Evolutionary conservation across 30 jellyfish, hydroid and myxozoan species (phyloP).

Genomic region (Hydra vulgaris): DNA sequence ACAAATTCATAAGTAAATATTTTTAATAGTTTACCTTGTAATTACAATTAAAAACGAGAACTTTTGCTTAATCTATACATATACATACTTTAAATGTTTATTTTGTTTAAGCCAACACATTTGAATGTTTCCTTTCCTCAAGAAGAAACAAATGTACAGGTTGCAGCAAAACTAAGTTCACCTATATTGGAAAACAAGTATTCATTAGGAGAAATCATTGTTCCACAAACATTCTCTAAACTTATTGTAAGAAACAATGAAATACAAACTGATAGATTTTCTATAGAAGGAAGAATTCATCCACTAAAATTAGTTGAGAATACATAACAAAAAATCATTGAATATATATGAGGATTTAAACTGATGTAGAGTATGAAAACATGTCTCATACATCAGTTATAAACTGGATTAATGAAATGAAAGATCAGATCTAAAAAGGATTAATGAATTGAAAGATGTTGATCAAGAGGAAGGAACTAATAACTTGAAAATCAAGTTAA

Average conservation of each 20-base stretch:
- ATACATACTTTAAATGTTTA: too few relatives aligned
- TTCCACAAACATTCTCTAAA: conserved; percentile 3
- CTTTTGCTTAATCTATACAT: too few relatives aligned
- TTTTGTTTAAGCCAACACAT: neutral
- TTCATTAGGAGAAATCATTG: neutral
- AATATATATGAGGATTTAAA: neutral
- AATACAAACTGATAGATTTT: neutral
- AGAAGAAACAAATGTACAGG: conserved; percentile 6
- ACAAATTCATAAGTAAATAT: too few relatives aligned
- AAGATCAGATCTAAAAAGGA: neutral
- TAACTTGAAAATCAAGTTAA: neutral
- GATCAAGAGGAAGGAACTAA: neutral
- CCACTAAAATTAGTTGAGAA: neutral
- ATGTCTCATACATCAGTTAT: neutral
- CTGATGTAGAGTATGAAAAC: neutral
- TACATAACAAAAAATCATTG: neutral
- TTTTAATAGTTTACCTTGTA: too few relatives aligned
- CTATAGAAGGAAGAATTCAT: neutral
- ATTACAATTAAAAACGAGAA: too few relatives aligned
- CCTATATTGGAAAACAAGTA: neutral
- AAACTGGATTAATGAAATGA: neutral
- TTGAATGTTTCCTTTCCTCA: neutral
- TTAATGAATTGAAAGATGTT: neutral
- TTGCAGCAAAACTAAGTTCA: neutral
- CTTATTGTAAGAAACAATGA: neutral